Evolutionary conservation across 53 echinoderm and acorn worm genomes (phyloP), one percentile per base, ranked within the genome.

Genomic region (Stichopus horrens): DNA sequence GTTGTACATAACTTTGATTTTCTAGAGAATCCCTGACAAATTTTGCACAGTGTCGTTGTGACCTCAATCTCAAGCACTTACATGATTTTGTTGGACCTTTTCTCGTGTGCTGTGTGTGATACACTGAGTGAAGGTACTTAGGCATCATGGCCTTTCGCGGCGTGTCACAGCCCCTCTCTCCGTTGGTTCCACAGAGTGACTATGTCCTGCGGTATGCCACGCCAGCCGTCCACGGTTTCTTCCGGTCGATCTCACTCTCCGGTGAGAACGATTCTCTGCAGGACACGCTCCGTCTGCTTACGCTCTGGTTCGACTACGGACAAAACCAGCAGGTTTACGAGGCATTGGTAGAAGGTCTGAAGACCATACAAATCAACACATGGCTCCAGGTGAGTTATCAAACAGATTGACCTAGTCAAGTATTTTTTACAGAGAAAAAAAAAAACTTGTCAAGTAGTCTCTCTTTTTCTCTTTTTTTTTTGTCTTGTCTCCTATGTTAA

Each of bases 301-400:
- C 97, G 71, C 94, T 97, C 9, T 97, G 97, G 97, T 97, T 97
- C 67, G 97, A 97, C 63, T 97, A 97, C 88, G 97, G 97, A 21
- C 95, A 97, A 77, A 92, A 90, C 76, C 92, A 91, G 54, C 94
- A 95, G 77, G 97, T 97, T 16, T 97, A 97, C 58, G 97, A 95
- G 57, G 95, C 95, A 9, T 91, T 97, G 22, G 92, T 95, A 20
- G 94, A 95, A 79, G 97, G 97, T 8, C 92, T 97, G 89, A 97
- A 97, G 91, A 90, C 97, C 16, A 93, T 97, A 6, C 97, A 97
- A 89, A 97, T 97, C 73, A 95, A 97, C 90, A 97, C 97, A 58
- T 97, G 97, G 97, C 91, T 97, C 21, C 97, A 97, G 97, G 97
- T 97, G 90, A 93, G 96, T 88, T 9, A 37, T 37, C 37, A 37